Base-by-base conservation (phyloP, 2,797 vertebrate genomes). In the Neosilurus mollespiculum region DNA sequence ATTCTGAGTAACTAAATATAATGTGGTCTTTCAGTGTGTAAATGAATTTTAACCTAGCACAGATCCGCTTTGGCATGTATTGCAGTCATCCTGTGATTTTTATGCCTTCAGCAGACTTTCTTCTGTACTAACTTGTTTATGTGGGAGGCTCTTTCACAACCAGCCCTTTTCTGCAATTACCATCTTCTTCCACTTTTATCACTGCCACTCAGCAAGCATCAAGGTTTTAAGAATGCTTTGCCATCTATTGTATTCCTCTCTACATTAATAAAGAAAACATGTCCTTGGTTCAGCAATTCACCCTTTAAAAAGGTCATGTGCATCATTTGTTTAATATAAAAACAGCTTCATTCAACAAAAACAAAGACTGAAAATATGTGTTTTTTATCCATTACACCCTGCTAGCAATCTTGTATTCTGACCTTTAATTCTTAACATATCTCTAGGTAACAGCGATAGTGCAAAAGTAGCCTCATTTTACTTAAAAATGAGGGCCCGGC, bases 171-270 rank as follows among this genome's bases (percentile, higher is more conserved):
- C 90, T 80, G 62, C 67, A 83, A 89, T 92, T 89, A 88, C 91
- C 88, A 89, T 91, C 88, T 91, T 93, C 89, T 88, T 81, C 72
- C 84, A 84, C 81, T 82, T 92, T 91, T 92, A 93, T 93, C 93
- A 78, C 58, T 78, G 75, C 34, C 75, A 62, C 20, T n/a, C 34
- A n/a, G 22, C 7, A 59, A 61, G n/a, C 30, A 18, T 58, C 72
- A 75, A 26, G 10, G 20, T 30, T 49, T 43, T 14, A 78, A 49
- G 75, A 78, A 78, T 49, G 34, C 6, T 15, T 43, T 37, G 61
- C 43, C 12, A 24, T 78, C 6, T 78, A 43, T 10, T 59, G 56
- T 37, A n/a, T 24, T 12, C 49, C 58, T 62, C 22, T 43, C 34
- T 3, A 61, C 43, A 20, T 58, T 56, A 26, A 37, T 22, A 76